Evolutionary conservation across 2,113 vertebrate species (phyloP).

Genomic region (Boulengeromyrus knoepffleri): DNA sequence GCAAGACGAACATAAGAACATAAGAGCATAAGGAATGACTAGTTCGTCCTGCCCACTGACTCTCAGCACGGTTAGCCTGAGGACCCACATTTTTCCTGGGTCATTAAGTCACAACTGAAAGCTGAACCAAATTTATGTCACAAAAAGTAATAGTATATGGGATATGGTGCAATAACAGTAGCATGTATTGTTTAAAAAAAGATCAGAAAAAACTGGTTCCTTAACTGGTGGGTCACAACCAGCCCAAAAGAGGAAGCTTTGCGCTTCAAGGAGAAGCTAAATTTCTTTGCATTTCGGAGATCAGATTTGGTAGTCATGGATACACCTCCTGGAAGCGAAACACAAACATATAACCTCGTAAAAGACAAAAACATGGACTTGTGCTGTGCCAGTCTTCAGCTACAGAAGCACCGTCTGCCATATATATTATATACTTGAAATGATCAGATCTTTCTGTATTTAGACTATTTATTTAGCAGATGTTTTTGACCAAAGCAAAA

Average conservation of each 20-base stretch:
- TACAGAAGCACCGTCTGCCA: not conserved
- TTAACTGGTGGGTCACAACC: not conserved
- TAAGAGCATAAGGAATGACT: not conserved
- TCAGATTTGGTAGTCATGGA: constrained; percentile 24
- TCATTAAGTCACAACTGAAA: not conserved
- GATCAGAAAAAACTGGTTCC: not conserved
- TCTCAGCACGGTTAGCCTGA: not conserved
- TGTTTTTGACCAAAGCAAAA: not conserved
- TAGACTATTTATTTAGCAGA: not conserved
- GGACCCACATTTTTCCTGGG: not conserved
- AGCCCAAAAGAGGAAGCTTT: not conserved
- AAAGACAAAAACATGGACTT: not conserved
- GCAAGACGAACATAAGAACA: not conserved
- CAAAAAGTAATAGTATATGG: not conserved
- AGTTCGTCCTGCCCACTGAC: not conserved
- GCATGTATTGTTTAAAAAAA: not conserved
- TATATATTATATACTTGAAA: not conserved
- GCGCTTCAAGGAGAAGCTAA: not conserved
- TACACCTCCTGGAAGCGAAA: constrained; percentile 19
- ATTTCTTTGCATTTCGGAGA: constrained; percentile 2
- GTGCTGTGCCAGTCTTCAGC: not conserved
- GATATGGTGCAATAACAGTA: not conserved
- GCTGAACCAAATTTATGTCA: not conserved
- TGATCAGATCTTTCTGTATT: not conserved
- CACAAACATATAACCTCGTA: constrained; percentile 2